These are phyloP conservation scores for Aplocera efformata DNA, from an alignment of 2,888 invertebrate species.

Conservation along the genomic window DNA sequence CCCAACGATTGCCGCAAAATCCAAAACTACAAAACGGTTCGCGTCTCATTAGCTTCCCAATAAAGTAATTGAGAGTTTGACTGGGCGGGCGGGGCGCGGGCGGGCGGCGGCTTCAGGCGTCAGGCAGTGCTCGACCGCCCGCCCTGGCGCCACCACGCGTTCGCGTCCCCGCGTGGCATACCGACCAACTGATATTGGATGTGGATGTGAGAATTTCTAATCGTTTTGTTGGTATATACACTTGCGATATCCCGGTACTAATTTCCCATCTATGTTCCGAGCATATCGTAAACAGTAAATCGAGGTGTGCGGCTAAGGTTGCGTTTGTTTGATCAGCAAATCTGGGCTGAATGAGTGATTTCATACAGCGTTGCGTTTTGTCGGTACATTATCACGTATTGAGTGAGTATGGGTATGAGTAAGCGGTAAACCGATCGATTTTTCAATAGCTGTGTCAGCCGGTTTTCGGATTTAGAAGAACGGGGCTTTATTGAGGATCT, in stretches of 20 bases:
- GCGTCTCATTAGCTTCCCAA: conserved; percentile 77
- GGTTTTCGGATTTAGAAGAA: too few species aligned
- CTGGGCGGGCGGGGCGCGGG: conserved; percentile 38
- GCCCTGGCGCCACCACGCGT: conserved; percentile 63
- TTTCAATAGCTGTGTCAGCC: not conserved
- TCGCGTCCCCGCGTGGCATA: conserved; percentile 27
- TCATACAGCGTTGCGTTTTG: not conserved
- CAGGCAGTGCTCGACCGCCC: conserved; percentile 69
- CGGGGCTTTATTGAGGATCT: too few species aligned
- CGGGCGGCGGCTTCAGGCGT: conserved; percentile 32
- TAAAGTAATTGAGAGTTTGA: conserved; percentile 78
- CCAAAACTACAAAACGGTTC: conserved; percentile 21
- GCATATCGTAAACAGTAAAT: too few species aligned
- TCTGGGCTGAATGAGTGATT: not conserved
- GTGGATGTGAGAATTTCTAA: not conserved
- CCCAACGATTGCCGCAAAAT: conserved; percentile 14
- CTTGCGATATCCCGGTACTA: not conserved
- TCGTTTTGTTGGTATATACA: not conserved
- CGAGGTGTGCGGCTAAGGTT: too few species aligned
- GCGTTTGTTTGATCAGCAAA: not conserved
- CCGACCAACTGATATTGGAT: conserved; percentile 26
- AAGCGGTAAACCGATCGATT: not conserved
- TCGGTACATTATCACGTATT: not conserved
- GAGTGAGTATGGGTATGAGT: too few species aligned
- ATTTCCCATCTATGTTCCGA: too few species aligned